Base-by-base conservation (phyloP, 2,888 invertebrate genomes). In the Drosophila koepferae region DNA sequence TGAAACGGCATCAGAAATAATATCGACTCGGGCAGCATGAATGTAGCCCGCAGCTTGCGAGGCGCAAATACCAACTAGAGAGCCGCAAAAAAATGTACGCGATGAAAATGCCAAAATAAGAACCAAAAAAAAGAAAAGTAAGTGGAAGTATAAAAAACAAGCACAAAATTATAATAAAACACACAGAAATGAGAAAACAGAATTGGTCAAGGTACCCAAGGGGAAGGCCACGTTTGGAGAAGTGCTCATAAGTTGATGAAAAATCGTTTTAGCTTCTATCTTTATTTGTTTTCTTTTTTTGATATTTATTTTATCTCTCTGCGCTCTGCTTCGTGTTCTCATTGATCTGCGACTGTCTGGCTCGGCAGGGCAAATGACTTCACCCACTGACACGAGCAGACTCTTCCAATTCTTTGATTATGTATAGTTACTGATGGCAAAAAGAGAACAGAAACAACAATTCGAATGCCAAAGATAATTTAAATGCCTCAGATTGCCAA, bases 1-100 rank as follows among this genome's bases (percentile, higher is more conserved):
- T 90, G 80, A 59, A 70, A 86, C 41, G 87, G 90, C 59, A 74
- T 64, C 44, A 89, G 64, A 51, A 81, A 63, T 54, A 86, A 72
- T 69, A 86, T 75, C 62, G 87, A 84, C 61, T 86, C 89, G 69
- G 87, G 74, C 75, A 86, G 77, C 84, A 89, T 84, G 80, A 72
- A 72, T 69, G 77, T 66, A 51, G 71, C 71, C 74, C 77, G 84
- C 81, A 81, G 71, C 80, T 68, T 64, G 69, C 75, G 64, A 72
- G 72, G 74, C 54, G 70, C 80, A 77, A 90, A 89, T 86, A 83
- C 53, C 64, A 60, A 75, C 67, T 72, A 44, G 72, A 62, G 68
- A 61, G 65, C 28, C 28, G 18, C 51, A 53, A 49, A 44, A 41
- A 40, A 56, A 65, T 58, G 51, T 54, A 72, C 63, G 70, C 77